phyloP scores from a whole-genome alignment of 2,888 invertebrate genomes.

The Eugnorisma glareosa region DNA sequence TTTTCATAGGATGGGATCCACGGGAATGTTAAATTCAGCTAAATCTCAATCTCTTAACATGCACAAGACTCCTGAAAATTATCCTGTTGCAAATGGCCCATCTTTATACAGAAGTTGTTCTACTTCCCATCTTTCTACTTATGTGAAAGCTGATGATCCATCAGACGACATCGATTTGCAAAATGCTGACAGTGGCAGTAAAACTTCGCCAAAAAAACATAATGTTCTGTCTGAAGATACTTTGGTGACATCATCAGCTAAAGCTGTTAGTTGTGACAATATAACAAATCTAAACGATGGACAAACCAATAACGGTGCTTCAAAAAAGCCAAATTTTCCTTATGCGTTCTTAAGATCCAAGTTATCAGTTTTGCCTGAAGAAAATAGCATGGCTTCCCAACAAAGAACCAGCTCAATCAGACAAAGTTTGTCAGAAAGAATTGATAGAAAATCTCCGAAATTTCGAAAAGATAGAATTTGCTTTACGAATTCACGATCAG shows the following conservation, averaged over 20 bases:
- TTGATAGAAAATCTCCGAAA: constrained; percentile 87
- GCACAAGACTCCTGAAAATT: constrained; percentile 81
- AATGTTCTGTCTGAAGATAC: constrained; percentile 80
- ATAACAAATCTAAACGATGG: constrained; percentile 91
- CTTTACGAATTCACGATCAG: constrained; percentile 90
- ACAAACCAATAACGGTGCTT: constrained; percentile 85
- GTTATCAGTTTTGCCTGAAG: constrained; percentile 94
- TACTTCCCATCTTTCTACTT: constrained; percentile 94
- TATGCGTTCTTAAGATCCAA: constrained; percentile 95
- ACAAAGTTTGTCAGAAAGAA: constrained; percentile 89
- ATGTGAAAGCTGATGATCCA: constrained; percentile 95
- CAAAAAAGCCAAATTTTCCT: constrained; percentile 93
- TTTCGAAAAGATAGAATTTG: constrained; percentile 83
- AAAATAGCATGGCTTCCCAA: constrained; percentile 91
- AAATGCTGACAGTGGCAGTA: constrained; percentile 83
- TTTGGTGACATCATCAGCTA: constrained; percentile 87
- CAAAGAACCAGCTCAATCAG: constrained; percentile 87
- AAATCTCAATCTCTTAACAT: constrained; percentile 87
- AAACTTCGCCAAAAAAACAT: constrained; percentile 82
- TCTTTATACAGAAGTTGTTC: constrained; percentile 94
- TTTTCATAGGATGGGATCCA: constrained; percentile 94
- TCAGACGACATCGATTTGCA: constrained; percentile 94
- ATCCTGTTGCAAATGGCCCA: constrained; percentile 85
- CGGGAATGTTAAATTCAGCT: constrained; percentile 93
- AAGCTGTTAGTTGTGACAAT: constrained; percentile 94